Conservation (phyloP, 2,888 invertebrate genomes). For the Ochropleura plecta region DNA sequence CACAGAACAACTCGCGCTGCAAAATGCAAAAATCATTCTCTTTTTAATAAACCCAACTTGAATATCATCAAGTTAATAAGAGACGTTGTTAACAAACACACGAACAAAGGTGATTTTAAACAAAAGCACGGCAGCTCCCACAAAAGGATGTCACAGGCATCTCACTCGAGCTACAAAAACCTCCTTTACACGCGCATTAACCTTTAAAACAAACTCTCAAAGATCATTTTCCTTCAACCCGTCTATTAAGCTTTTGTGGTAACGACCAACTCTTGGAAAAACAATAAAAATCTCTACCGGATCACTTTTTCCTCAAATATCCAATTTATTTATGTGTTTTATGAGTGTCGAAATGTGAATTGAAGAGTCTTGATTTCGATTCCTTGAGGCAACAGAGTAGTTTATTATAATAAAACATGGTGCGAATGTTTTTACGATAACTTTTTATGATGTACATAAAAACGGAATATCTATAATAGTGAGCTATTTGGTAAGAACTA, state of each 20-base stretch:
- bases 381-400: constrained; percentile 60
- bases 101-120: constrained; percentile 76
- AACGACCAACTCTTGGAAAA: constrained; percentile 69
- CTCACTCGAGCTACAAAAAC: constrained; percentile 60
- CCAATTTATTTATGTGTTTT: constrained; percentile 76
- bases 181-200: constrained; percentile 39
- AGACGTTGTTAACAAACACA: constrained; percentile 70
- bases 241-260: constrained; percentile 41
- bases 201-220: constrained; percentile 46
- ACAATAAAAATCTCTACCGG: constrained; percentile 74
- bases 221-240: constrained; percentile 55
- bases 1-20: constrained; percentile 31
- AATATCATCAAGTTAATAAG: constrained; percentile 75
- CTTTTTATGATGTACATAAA: constrained; percentile 65
- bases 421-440: constrained; percentile 64
- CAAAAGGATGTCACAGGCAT: constrained; percentile 79
- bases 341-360: constrained; percentile 71
- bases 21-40: constrained; percentile 65
- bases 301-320: constrained; percentile 71
- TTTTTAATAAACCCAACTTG: constrained; percentile 77
- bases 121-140: constrained; percentile 71
- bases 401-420: constrained; percentile 67
- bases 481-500: constrained; percentile 57
- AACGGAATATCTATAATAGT: constrained; percentile 56
- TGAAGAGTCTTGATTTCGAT: constrained; percentile 66